Percentiles rank a stretch among this genome's conserved stretches.
phyloP scores from a whole-genome alignment of 2,113 vertebrate species.

The Megaceryle maxima region DNA sequence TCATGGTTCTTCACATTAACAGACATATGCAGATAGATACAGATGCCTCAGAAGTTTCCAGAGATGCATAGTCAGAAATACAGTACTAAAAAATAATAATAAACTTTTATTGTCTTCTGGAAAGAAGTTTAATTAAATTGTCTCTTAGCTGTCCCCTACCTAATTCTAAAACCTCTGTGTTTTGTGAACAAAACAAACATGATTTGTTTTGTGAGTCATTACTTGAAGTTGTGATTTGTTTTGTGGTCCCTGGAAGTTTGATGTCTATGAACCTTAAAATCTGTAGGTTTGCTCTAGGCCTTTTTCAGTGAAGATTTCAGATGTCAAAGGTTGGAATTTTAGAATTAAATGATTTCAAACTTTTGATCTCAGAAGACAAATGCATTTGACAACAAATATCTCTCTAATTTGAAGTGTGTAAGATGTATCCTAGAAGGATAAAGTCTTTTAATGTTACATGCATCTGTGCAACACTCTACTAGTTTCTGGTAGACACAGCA shows the following conservation, averaged over 20 bases:
- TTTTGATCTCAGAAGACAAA: not conserved
- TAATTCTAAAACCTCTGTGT: not conserved
- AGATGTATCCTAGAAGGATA: not conserved
- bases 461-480: not conserved
- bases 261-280: not conserved
- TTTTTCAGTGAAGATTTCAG: not conserved
- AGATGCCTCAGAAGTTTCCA: not conserved
- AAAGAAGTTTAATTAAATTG: not conserved
- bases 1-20: not conserved
- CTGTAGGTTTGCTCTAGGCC: not conserved
- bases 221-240: not conserved
- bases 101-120: not conserved
- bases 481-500: not conserved
- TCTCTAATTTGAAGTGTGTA: not conserved
- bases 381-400: not conserved
- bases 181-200: not conserved
- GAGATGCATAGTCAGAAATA: not conserved
- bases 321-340: not conserved
- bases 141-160: not conserved
- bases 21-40: not conserved
- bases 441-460: not conserved
- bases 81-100: not conserved
- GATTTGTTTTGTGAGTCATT: not conserved
- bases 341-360: not conserved
- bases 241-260: not conserved